Percentiles rank a stretch among this genome's conserved stretches.
These are phyloP conservation scores for Sula dactylatra DNA, from an alignment of 2,113 vertebrate species.

Conservation along the genomic window DNA sequence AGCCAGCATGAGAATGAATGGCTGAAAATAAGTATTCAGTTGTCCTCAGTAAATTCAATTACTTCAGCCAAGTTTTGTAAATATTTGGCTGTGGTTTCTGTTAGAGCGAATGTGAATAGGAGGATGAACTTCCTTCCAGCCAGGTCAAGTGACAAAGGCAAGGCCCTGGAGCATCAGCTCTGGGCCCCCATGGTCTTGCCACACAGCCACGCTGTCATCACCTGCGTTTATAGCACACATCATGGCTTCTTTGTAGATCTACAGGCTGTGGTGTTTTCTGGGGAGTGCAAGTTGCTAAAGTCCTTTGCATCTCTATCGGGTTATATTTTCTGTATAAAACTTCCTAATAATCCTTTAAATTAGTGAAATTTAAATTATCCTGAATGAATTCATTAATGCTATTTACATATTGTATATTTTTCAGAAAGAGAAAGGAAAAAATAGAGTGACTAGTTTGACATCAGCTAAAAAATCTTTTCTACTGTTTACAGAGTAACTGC, in stretches of 20 bases:
- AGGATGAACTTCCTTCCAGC: neutral
- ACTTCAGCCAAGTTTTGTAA: neutral
- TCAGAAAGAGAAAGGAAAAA: neutral
- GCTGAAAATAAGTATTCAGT: neutral
- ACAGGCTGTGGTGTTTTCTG: neutral
- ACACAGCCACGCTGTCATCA: neutral
- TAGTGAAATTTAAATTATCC: neutral
- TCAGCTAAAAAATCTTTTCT: neutral
- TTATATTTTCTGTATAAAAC: neutral
- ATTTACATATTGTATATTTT: neutral
- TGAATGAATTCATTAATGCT: neutral
- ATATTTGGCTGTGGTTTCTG: neutral
- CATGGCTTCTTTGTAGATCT: neutral
- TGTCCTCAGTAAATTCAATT: neutral
- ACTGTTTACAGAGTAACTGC: constrained; percentile 73
- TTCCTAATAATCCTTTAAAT: neutral
- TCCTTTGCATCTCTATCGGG: neutral
- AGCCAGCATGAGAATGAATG: neutral
- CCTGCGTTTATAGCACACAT: neutral
- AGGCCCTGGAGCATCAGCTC: neutral
- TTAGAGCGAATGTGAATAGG: neutral
- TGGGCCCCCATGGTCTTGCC: neutral
- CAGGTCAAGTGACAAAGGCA: neutral
- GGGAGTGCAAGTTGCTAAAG: neutral
- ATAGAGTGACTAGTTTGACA: neutral